Conservation (phyloP, 2,113 vertebrate genomes). For the Pyxicephalus adspersus region DNA sequence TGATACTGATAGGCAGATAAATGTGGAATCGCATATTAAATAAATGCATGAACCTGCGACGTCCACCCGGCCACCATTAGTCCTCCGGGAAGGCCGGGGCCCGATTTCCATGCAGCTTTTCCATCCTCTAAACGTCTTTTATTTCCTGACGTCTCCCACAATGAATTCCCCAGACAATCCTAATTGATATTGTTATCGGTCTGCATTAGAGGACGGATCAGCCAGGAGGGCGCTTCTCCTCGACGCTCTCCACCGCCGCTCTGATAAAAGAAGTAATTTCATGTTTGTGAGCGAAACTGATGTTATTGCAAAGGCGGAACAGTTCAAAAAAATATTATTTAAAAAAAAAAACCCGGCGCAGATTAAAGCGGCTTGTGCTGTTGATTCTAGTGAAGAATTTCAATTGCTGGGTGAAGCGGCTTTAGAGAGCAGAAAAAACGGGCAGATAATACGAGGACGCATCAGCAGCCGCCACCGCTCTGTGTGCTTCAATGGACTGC, state of each 20-base stretch:
- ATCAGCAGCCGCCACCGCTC: too few species aligned
- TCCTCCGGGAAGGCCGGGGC: background rate
- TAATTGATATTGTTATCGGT: conserved; percentile 29
- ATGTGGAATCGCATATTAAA: too few species aligned
- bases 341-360: background rate
- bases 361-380: background rate
- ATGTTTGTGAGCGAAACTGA: background rate
- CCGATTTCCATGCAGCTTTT: conserved; percentile 3
- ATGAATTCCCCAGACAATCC: background rate
- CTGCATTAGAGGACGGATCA: background rate
- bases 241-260: background rate
- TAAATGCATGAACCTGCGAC: background rate
- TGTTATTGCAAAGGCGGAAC: background rate
- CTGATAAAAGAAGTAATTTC: conserved; percentile 19
- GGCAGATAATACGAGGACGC: background rate
- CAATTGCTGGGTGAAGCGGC: background rate
- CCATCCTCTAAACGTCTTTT: background rate
- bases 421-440: too few species aligned
- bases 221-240: background rate
- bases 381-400: background rate
- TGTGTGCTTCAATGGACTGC: too few species aligned
- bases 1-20: too few species aligned
- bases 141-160: background rate
- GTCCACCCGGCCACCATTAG: background rate
- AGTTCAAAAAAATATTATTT: background rate